Base-by-base conservation (phyloP, 2,113 vertebrate species). In the Hypocryptadius cinnamomeus region DNA sequence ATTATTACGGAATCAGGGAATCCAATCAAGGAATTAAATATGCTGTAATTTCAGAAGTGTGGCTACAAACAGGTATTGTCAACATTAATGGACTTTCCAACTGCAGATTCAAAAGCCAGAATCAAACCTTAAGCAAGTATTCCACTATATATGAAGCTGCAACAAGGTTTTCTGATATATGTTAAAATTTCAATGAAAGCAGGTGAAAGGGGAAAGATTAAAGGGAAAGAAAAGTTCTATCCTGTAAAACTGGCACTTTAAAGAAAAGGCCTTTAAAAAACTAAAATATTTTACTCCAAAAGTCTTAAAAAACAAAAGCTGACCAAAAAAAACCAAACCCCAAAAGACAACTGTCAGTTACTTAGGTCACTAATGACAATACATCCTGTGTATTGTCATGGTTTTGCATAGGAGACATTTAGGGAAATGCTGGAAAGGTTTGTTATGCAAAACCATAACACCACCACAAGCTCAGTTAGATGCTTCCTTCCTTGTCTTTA, bases 191-290 rank as follows among this genome's bases (percentile, higher is more conserved):
- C 56, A 60, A 1, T 69, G 42, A 54, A 61, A 60, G 53, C 39
- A 77, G 24, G 39, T 37, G 3, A 44, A 72, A 8, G 13, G 47
- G 28, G 3, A 69, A 66, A 81, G 33, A 54, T 30, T 45, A 10
- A 79, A 20, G 8, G 20, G 14, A 20, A 3, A 59, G 61, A 54
- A 56, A 4, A 2, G 10, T 24, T 12, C 31, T 35, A n/a, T 65
- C 40, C 28, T 54, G 78, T 72, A 25, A 15, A 89, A 90, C 45
- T 78, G 54, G 81, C 71, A 85, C 59, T 70, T 89, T 0, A 64
- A 87, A 90, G 27, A 90, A 76, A 56, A 89, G 19, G 10, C 18
- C 40, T 84, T 79, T 45, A 87, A 81, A 87, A 91, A n/a, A 20
- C 11, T 17, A 11, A 39, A 63, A 66, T 33, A 8, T 35, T 92